Conservation (phyloP, 2,113 vertebrate species). For the Alosa alosa region DNA sequence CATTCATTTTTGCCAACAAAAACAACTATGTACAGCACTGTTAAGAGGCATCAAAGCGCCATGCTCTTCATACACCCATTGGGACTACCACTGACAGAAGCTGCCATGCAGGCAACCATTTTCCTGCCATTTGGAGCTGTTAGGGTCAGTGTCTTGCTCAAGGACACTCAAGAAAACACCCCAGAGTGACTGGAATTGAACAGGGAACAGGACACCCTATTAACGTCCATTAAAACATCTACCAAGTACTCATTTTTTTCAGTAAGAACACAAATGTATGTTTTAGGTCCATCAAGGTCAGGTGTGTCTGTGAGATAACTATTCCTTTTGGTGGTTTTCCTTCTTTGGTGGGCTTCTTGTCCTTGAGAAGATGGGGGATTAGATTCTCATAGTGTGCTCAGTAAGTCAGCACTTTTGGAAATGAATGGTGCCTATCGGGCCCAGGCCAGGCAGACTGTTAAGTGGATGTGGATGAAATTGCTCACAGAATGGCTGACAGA, state of each 20-base stretch:
- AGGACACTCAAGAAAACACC: not conserved
- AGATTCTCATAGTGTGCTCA: not conserved
- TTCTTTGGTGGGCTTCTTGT: not conserved
- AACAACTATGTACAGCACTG: too few species aligned
- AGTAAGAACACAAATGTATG: too few species aligned
- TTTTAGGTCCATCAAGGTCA: too few species aligned
- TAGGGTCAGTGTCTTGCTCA: not conserved
- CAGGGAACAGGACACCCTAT: too few species aligned
- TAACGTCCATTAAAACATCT: too few species aligned
- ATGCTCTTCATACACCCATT: not conserved
- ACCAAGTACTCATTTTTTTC: too few species aligned
- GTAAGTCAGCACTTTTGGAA: not conserved
- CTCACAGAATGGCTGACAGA: not conserved
- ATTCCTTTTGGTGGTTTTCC: not conserved
- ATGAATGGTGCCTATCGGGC: not conserved
- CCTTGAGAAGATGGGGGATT: not conserved
- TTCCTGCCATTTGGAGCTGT: not conserved
- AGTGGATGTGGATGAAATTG: constrained; percentile 5
- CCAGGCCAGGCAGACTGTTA: not conserved
- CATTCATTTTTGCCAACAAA: not conserved
- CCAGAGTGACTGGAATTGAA: too few species aligned
- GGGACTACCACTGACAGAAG: not conserved
- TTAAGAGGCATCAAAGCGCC: not conserved
- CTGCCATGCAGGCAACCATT: not conserved
- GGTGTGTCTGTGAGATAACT: too few species aligned